Percentiles rank a stretch among this genome's conserved stretches.
phyloP scores from a whole-genome alignment of 1,140 invertebrate genomes.

The Notospermus geniculatus region DNA sequence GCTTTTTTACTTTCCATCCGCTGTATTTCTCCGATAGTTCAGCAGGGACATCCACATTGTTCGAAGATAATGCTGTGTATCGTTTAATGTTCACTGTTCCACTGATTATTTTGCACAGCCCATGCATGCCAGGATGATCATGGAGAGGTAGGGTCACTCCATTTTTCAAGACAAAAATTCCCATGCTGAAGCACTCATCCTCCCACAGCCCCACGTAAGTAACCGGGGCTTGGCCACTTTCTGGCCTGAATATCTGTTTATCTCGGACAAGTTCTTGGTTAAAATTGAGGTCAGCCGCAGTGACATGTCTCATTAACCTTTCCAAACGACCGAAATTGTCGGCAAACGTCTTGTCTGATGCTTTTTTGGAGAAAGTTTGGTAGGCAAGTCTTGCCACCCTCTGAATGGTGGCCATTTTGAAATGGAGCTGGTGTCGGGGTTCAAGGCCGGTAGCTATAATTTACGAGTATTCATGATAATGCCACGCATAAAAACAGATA shows the following conservation, averaged over 20 bases:
- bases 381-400: conserved; percentile 26
- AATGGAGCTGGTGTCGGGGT: too few relatives aligned
- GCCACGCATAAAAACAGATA: too few relatives aligned
- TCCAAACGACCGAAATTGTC: background rate
- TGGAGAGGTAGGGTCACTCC: conserved; percentile 80
- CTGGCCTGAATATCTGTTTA: conserved; percentile 4
- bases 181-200: conserved; percentile 74
- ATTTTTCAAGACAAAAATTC: conserved; percentile 78
- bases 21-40: conserved; percentile 12
- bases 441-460: too few relatives aligned
- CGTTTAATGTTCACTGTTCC: conserved; percentile 70
- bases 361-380: conserved; percentile 24
- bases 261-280: conserved; percentile 23
- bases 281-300: conserved; percentile 32
- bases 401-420: conserved; percentile 38
- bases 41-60: background rate
- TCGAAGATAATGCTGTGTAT: conserved; percentile 43
- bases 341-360: background rate
- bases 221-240: conserved; percentile 65
- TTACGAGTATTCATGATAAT: too few relatives aligned
- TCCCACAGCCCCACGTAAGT: conserved; percentile 81
- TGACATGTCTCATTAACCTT: conserved; percentile 27
- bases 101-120: conserved; percentile 76
- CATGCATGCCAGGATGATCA: conserved; percentile 89
- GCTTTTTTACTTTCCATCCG: conserved; percentile 6